These are phyloP conservation scores for Microplitis deprimator DNA, from an alignment of 2,888 invertebrate genomes.

Conservation along the genomic window DNA sequence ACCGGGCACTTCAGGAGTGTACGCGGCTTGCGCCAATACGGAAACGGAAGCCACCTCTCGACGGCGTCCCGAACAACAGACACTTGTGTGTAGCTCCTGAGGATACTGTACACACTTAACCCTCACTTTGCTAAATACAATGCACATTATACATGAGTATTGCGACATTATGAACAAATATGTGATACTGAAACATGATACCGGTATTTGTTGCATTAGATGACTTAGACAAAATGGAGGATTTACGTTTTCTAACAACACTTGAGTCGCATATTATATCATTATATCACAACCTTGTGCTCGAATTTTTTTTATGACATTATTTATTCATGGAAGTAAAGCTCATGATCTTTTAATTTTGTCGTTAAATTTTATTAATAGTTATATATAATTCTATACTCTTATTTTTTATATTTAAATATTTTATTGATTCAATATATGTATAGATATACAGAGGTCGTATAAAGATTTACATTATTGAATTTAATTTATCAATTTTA, in stretches of 20 bases:
- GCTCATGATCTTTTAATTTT: neutral
- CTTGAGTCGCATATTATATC: constrained; percentile 49
- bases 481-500: too few species aligned
- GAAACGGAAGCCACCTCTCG: constrained; percentile 68
- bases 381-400: too few species aligned
- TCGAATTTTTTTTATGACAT: constrained; percentile 8
- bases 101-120: constrained; percentile 58
- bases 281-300: neutral
- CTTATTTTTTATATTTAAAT: too few species aligned
- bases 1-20: neutral
- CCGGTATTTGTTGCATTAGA: too few species aligned
- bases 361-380: neutral
- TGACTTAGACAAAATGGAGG: too few species aligned
- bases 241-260: too few species aligned
- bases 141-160: too few species aligned
- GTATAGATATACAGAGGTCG: too few species aligned
- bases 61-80: constrained; percentile 46
- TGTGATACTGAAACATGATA: too few species aligned
- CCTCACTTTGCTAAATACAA: constrained; percentile 59
- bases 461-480: too few species aligned
- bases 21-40: constrained; percentile 63
- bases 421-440: too few species aligned
- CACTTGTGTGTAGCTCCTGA: constrained; percentile 40
- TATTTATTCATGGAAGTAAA: constrained; percentile 14
- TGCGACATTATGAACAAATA: too few species aligned